phyloP scores from a whole-genome alignment of 2,888 invertebrate species.

The Synanthedon andrenaeformis region DNA sequence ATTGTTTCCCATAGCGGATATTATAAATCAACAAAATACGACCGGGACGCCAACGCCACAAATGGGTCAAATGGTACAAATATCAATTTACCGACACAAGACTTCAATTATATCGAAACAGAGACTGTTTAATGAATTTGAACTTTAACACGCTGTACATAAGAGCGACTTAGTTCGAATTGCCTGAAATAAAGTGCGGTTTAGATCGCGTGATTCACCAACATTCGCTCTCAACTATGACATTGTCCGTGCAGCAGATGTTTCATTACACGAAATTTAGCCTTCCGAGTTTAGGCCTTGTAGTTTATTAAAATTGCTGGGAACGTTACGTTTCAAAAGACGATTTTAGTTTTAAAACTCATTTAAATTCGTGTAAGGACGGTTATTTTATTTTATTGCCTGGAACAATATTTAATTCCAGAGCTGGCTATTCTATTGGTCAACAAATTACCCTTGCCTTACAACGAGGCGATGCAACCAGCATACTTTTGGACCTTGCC shows the following conservation, averaged over 20 bases:
- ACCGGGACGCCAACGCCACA: conserved; percentile 21
- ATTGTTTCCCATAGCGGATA: not conserved
- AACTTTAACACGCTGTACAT: not conserved
- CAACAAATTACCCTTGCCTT: no score
- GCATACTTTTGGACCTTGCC: no score
- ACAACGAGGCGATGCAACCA: no score
- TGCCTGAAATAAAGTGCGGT: not conserved
- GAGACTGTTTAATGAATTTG: not conserved
- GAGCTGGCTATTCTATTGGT: no score
- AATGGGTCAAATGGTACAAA: conserved; percentile 49
- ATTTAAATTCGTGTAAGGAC: no score
- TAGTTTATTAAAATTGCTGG: no score
- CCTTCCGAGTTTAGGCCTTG: not conserved
- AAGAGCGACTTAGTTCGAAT: not conserved
- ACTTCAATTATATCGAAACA: not conserved
- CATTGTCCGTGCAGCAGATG: not conserved
- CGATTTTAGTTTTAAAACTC: no score
- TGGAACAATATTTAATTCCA: no score
- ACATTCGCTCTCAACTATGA: not conserved
- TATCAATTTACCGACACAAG: conserved; percentile 33
- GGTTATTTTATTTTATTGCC: no score
- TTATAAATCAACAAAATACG: not conserved
- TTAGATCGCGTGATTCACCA: not conserved
- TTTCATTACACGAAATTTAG: not conserved
- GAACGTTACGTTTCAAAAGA: no score